Conservation (phyloP, 2,797 vertebrate genomes). For the Pampus argenteus region DNA sequence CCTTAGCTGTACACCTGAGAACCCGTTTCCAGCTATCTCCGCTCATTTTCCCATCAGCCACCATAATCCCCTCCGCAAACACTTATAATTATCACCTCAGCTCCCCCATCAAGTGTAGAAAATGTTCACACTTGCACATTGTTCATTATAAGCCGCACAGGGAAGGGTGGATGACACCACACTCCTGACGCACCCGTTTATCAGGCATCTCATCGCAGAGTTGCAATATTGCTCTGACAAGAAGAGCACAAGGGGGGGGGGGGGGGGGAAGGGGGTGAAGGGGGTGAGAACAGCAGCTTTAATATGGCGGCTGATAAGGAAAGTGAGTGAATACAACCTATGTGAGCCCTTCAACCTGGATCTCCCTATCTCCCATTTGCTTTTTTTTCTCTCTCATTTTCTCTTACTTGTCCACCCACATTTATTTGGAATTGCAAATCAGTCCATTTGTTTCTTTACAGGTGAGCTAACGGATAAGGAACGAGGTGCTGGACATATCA, state of each 20-base stretch:
- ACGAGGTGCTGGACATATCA: constrained; percentile 54
- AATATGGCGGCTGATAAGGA: constrained; percentile 66
- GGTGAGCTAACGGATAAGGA: constrained; percentile 66
- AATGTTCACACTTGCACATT: background rate
- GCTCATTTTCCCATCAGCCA: constrained; percentile 4
- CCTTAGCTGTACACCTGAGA: constrained; percentile 22
- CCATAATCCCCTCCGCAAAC: constrained; percentile 34
- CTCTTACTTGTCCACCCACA: constrained; percentile 9
- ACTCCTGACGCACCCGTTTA: constrained; percentile 60
- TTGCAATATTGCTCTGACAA: constrained; percentile 63
- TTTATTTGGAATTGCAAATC: constrained; percentile 73
- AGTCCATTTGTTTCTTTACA: constrained; percentile 45
- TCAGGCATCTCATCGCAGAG: constrained; percentile 62
- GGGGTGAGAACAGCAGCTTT: constrained; percentile 46
- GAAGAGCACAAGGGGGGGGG: constrained; percentile 25
- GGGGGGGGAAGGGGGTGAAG: background rate
- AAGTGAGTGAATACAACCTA: constrained; percentile 54
- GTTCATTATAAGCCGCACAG: constrained; percentile 21
- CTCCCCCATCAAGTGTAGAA: constrained; percentile 24
- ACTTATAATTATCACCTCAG: constrained; percentile 50
- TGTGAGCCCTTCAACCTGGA: constrained; percentile 44
- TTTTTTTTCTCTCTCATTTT: constrained; percentile 28
- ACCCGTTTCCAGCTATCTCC: constrained; percentile 14
- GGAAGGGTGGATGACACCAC: constrained; percentile 42
- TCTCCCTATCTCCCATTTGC: constrained; percentile 40